These are phyloP conservation scores for Heloderma charlesbogerti DNA, from an alignment of 2,113 vertebrate genomes.

Conservation along the genomic window DNA sequence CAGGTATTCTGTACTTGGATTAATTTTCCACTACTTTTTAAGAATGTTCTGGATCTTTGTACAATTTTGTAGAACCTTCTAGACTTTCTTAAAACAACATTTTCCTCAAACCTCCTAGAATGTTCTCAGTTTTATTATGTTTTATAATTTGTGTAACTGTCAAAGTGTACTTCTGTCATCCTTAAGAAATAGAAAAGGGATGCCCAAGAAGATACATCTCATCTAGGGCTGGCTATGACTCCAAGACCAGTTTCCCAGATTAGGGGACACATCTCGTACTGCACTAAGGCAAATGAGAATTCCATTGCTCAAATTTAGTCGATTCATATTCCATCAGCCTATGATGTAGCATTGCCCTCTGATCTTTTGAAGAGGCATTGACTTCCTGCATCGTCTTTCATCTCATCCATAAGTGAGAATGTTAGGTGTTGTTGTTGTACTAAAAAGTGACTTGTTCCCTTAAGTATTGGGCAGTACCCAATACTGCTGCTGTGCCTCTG, in stretches of 20 bases:
- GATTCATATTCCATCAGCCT: not conserved
- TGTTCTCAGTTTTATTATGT: not conserved
- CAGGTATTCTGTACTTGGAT: not conserved
- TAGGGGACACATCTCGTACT: not conserved
- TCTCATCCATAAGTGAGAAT: accelerated
- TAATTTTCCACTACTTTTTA: not conserved
- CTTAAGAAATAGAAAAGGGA: too few species aligned
- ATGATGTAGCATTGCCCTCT: not conserved
- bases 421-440: not conserved
- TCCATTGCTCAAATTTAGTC: not conserved
- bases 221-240: too few species aligned
- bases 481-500: too few species aligned
- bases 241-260: not conserved
- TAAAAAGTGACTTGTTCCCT: not conserved
- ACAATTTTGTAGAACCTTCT: not conserved
- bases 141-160: too few species aligned
- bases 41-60: too few species aligned
- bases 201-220: too few species aligned
- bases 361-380: not conserved
- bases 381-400: not conserved
- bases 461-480: too few species aligned
- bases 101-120: not conserved
- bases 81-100: not conserved
- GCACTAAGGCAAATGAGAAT: not conserved
- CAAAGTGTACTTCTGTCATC: too few species aligned